These are phyloP conservation scores for Acropora tenuis DNA, from an alignment of 64 coral and sea anemone genomes.

Conservation along the genomic window DNA sequence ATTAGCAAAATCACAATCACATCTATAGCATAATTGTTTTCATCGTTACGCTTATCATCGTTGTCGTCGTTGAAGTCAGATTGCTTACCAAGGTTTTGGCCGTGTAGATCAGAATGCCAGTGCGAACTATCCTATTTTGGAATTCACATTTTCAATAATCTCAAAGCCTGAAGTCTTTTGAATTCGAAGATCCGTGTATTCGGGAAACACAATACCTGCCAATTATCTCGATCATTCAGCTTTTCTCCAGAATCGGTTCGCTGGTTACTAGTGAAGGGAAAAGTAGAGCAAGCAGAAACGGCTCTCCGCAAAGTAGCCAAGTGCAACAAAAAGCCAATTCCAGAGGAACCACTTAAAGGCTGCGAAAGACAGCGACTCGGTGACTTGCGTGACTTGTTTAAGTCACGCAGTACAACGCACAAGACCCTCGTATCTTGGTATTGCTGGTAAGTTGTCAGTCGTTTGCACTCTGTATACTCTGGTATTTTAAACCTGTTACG, in stretches of 20 bases:
- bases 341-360: not conserved
- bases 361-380: conserved; percentile 51
- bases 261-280: conserved; percentile 66
- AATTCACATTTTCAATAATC: no score
- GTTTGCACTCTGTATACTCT: not conserved
- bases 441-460: conserved; percentile 46
- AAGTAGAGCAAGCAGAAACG: conserved; percentile 32
- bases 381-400: conserved; percentile 80
- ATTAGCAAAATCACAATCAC: no score
- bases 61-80: no score
- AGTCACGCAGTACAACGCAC: conserved; percentile 26
- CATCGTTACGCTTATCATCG: no score
- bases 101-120: no score
- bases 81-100: no score
- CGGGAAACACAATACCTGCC: no score
- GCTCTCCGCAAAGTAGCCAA: conserved; percentile 59
- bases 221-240: not conserved
- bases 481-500: no score
- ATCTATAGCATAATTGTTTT: no score
- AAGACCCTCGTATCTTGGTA: conserved; percentile 64
- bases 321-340: conserved; percentile 60
- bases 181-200: no score
- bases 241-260: conserved; percentile 68
- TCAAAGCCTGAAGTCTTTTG: no score
- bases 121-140: no score